Evolutionary conservation across 1,140 invertebrate species (phyloP).

Genomic region (Sarcophaga peregrina): DNA sequence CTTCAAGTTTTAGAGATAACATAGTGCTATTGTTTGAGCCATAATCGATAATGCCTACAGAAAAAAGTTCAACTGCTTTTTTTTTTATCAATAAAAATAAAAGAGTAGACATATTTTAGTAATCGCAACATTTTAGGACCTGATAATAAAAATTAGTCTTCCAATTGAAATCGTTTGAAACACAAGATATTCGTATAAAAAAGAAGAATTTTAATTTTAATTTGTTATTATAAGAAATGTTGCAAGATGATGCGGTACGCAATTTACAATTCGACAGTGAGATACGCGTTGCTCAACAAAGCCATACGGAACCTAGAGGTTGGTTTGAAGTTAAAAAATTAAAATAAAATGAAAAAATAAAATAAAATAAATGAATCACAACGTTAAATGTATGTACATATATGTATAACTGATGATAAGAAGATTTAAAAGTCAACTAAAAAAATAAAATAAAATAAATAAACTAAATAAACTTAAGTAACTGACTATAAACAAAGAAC

Average conservation of each 20-base stretch:
- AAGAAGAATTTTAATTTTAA: not conserved
- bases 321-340: not conserved
- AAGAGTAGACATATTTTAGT: not conserved
- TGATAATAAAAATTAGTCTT: slow-evolving; percentile 27
- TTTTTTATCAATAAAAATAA: slow-evolving; percentile 2
- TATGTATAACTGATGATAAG: too few species aligned
- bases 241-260: slow-evolving; percentile 62
- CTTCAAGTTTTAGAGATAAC: not conserved
- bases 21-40: not conserved
- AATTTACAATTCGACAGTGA: slow-evolving; percentile 63
- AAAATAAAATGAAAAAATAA: not conserved
- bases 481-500: too few species aligned
- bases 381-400: too few species aligned
- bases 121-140: not conserved
- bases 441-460: too few species aligned
- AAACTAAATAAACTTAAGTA: too few species aligned
- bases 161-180: not conserved
- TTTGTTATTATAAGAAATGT: slow-evolving; percentile 51
- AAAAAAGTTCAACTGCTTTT: not conserved
- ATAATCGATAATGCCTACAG: not conserved
- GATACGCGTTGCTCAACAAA: slow-evolving; percentile 59
- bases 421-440: too few species aligned
- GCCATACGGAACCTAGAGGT: slow-evolving; percentile 57
- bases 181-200: not conserved
- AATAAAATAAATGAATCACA: too few species aligned